Conservation (phyloP, 92 coral and sea anemone genomes). For the Bergia sp. region DNA sequence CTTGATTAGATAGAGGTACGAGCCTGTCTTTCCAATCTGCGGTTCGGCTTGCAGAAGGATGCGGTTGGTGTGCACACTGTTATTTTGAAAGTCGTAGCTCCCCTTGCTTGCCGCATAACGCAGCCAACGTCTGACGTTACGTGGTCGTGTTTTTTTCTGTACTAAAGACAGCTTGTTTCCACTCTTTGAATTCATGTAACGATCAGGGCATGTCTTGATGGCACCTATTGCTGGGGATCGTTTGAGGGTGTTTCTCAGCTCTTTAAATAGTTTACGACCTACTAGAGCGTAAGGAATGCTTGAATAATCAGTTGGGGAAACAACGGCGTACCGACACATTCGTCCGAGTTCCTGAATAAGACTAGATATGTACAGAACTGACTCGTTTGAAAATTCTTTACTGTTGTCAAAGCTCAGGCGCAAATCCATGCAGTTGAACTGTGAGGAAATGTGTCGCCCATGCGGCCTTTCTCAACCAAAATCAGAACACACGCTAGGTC, state of each 20-base stretch:
- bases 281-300: not conserved
- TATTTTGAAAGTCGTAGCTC: slow-evolving; percentile 45
- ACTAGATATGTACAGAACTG: slow-evolving; percentile 28
- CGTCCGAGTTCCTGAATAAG: slow-evolving; percentile 54
- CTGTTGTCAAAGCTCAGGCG: slow-evolving; percentile 48
- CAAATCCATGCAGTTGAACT: slow-evolving; percentile 52
- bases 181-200: slow-evolving; percentile 23
- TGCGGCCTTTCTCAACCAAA: slow-evolving; percentile 58
- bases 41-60: slow-evolving; percentile 59
- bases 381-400: slow-evolving; percentile 10
- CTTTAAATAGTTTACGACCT: no score
- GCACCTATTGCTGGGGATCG: slow-evolving; percentile 33
- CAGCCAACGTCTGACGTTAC: slow-evolving; percentile 34
- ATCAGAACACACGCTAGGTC: slow-evolving; percentile 47
- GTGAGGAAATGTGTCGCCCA: slow-evolving; percentile 60
- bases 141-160: not conserved
- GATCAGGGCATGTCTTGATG: slow-evolving; percentile 22
- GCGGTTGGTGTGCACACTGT: slow-evolving; percentile 41
- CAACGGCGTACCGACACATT: slow-evolving; percentile 48
- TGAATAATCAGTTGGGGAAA: not conserved
- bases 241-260: not conserved
- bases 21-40: slow-evolving; percentile 58
- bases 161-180: not conserved
- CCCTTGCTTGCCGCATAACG: slow-evolving; percentile 39
- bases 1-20: slow-evolving; percentile 48